These are phyloP conservation scores for Melanocharis versteri DNA, from an alignment of 2,113 vertebrate species.

Conservation along the genomic window DNA sequence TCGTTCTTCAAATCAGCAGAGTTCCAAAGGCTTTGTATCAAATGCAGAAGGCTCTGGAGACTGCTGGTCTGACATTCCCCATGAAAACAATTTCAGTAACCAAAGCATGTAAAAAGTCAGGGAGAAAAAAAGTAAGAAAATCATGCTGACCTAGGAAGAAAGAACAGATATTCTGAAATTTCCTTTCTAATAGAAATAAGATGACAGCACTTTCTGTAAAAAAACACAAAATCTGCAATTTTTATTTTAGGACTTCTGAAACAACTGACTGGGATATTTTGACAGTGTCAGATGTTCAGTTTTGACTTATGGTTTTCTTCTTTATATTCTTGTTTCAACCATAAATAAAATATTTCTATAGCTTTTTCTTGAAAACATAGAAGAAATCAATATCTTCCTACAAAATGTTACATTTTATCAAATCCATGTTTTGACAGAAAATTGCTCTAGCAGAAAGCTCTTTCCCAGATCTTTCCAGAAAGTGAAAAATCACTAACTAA, in stretches of 20 bases:
- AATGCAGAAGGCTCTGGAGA: neutral
- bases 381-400: neutral
- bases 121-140: neutral
- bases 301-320: neutral
- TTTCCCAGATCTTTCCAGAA: neutral
- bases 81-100: neutral
- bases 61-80: neutral
- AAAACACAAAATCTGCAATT: neutral
- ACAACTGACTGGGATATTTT: neutral
- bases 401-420: neutral
- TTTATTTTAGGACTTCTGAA: constrained; percentile 10
- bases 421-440: neutral
- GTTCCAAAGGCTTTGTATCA: neutral
- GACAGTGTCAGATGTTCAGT: neutral
- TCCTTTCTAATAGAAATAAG: neutral
- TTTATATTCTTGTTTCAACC: neutral
- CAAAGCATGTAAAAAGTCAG: neutral
- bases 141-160: neutral
- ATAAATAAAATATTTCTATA: neutral
- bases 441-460: neutral
- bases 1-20: neutral
- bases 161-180: neutral
- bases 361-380: neutral
- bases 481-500: neutral
- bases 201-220: neutral